Base-by-base conservation (phyloP, 2,113 vertebrate genomes). In the Rhadina sibilatrix region DNA sequence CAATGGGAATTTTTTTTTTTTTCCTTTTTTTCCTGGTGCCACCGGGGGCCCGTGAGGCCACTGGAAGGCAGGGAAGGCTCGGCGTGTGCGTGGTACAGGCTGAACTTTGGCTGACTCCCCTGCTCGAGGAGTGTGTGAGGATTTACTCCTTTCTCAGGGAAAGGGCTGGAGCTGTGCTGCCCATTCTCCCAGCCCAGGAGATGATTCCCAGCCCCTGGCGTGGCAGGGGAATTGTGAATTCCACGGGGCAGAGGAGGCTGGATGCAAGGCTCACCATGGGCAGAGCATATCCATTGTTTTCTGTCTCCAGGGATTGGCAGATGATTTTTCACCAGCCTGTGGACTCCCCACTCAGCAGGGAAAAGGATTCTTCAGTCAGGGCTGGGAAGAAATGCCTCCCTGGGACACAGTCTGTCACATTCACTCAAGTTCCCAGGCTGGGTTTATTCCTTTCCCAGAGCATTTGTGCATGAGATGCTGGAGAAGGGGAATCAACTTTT, bases 1-100 rank as follows among this genome's bases (percentile, higher is more conserved):
- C 5, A 25, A 5, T 3, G 31, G 33, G 21, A 5, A n/a, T n/a
- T n/a, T 38, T 38, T 38, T 38, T 38, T 38, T 38, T 38, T 9
- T 38, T 38, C 8, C 10, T 38, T 38, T 38, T 44, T 22, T 79
- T 44, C 28, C 27, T 17, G 4, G 57, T 52, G 12, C 53, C 79
- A n/a, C 19, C 1, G 0, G 16, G 21, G 22, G n/a, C n/a, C 19
- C 3, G 0, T 7, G 65, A 49, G 71, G 59, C 38, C 49, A 7
- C 59, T 70, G 75, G 74, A 44, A 54, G 37, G 71, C 44, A 4
- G 25, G 42, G 47, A 17, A 38, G 72, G 28, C 52, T 23, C 2
- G 0, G 13, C 33, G 53, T 7, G 54, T 10, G 60, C 19, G 0
- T 10, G 65, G 65, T 4, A 24, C 30, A 5, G 37, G 66, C 8